A percentile compares a stretch with the other conserved stretches of the same genome.
These are phyloP conservation scores for Argyresthia albistria DNA, from an alignment of 2,888 invertebrate genomes.

Conservation along the genomic window DNA sequence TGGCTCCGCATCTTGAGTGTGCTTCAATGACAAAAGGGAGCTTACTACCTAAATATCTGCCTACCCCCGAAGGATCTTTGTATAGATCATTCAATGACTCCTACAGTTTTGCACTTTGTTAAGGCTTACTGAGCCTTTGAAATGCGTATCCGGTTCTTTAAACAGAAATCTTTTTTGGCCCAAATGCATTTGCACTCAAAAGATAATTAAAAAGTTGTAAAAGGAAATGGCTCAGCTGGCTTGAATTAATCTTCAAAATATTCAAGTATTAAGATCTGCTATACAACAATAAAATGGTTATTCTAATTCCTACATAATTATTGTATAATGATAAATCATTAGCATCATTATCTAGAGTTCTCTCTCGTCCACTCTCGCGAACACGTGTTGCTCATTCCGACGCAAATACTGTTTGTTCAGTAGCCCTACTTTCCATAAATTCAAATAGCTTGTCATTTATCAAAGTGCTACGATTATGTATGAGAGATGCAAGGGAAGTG, in stretches of 20 bases:
- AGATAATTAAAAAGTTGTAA: background rate
- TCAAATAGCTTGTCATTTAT: constrained; percentile 45
- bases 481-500: constrained; percentile 51
- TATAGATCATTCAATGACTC: constrained; percentile 48
- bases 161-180: constrained; percentile 27
- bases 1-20: constrained; percentile 46
- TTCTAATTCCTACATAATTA: too few species aligned
- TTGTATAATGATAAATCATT: background rate
- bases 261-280: too few species aligned
- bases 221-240: background rate
- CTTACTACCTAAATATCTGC: constrained; percentile 33
- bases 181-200: constrained; percentile 22
- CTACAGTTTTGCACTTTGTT: constrained; percentile 30
- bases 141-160: constrained; percentile 51
- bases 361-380: constrained; percentile 67
- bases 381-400: constrained; percentile 62
- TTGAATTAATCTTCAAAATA: too few species aligned
- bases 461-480: constrained; percentile 4
- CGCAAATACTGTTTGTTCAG: constrained; percentile 34
- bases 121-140: constrained; percentile 37
- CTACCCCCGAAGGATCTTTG: constrained; percentile 40
- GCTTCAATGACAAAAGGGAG: constrained; percentile 57
- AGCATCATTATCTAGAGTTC: background rate
- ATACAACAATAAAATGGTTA: too few species aligned
- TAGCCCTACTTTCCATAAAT: constrained; percentile 60